These are phyloP conservation scores for Alectura lathami DNA, from an alignment of 2,113 vertebrate species.

Conservation along the genomic window DNA sequence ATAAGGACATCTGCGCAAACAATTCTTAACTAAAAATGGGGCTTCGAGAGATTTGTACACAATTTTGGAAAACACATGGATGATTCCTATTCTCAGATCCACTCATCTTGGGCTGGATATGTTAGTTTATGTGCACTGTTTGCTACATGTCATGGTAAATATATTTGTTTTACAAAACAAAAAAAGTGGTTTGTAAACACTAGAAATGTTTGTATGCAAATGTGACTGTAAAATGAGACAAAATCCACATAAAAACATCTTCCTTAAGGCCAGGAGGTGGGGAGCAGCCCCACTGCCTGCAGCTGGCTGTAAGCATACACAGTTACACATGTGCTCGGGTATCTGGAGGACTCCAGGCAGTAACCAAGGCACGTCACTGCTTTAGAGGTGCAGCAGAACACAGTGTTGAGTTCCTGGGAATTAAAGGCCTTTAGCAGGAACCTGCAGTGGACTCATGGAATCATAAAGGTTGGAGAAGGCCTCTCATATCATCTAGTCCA, in stretches of 20 bases:
- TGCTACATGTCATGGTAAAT: not conserved
- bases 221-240: not conserved
- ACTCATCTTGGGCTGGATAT: not conserved
- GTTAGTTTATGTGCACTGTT: not conserved
- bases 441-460: not conserved
- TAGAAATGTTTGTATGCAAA: too few species aligned
- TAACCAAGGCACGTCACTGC: not conserved
- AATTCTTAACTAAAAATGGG: not conserved
- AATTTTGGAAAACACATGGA: not conserved
- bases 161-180: not conserved
- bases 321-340: accelerated
- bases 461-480: too few species aligned
- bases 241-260: not conserved
- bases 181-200: not conserved
- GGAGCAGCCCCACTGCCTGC: not conserved
- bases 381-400: not conserved
- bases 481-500: too few species aligned
- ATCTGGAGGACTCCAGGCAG: not conserved
- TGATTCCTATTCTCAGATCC: not conserved
- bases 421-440: not conserved
- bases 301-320: not conserved
- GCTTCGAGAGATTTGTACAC: not conserved
- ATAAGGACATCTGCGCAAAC: not conserved
- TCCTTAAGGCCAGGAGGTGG: not conserved
- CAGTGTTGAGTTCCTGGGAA: not conserved